Evolutionary conservation across 2,888 invertebrate species (phyloP).

Genomic region (Unio pictorum): DNA sequence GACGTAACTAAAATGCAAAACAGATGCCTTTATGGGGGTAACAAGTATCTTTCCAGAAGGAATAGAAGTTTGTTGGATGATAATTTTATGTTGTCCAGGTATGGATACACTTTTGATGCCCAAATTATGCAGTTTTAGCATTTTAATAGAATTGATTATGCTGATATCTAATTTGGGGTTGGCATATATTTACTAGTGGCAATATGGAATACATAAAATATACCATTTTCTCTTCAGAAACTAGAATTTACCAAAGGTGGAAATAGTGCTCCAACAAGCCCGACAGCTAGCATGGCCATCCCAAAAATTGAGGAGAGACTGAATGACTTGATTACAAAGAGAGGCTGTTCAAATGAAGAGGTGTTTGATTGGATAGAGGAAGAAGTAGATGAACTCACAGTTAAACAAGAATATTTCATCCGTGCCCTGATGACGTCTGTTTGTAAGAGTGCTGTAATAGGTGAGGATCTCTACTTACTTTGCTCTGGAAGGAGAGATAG

Average conservation of each 20-base stretch:
- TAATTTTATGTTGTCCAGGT: no score
- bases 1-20: no score
- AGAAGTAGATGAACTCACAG: slow-evolving; percentile 78
- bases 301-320: slow-evolving; percentile 50
- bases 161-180: no score
- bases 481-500: no score
- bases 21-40: no score
- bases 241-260: slow-evolving; percentile 61
- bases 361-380: slow-evolving; percentile 79
- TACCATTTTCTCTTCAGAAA: slow-evolving; percentile 44
- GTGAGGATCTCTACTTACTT: slow-evolving; percentile 66
- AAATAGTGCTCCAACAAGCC: slow-evolving; percentile 45
- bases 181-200: no score
- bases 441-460: slow-evolving; percentile 79
- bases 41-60: no score
- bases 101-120: no score
- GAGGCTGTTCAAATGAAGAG: slow-evolving; percentile 64
- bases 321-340: slow-evolving; percentile 43
- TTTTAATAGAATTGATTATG: no score
- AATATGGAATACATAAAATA: no score
- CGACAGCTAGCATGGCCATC: slow-evolving; percentile 48
- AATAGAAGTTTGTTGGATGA: no score
- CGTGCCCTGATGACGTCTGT: slow-evolving; percentile 82
- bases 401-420: slow-evolving; percentile 79
- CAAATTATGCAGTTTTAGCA: no score